Percentiles rank a stretch among this genome's conserved stretches.
These are phyloP conservation scores for Noctua janthe DNA, from an alignment of 2,888 invertebrate genomes.

Conservation along the genomic window DNA sequence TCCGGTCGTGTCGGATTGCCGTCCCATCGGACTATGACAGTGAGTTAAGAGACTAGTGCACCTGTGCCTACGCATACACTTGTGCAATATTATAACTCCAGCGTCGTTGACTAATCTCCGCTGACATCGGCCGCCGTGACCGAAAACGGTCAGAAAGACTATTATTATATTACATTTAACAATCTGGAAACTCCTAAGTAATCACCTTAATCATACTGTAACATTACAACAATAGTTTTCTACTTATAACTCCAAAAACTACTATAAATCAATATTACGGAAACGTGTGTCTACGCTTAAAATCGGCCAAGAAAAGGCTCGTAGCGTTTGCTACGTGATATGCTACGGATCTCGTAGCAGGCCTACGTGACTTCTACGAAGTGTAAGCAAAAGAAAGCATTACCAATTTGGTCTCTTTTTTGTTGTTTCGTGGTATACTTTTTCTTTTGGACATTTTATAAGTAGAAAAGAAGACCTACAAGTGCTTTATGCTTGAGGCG, in stretches of 20 bases:
- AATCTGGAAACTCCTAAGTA: not conserved
- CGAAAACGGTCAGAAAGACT: not conserved
- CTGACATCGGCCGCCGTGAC: too few relatives aligned
- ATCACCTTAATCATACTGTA: not conserved
- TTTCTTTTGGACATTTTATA: not conserved
- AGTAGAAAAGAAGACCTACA: not conserved
- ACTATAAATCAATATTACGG: slow-evolving; percentile 28
- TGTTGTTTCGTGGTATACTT: not conserved
- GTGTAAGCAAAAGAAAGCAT: slow-evolving; percentile 31
- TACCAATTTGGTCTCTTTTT: not conserved
- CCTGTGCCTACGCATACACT: too few relatives aligned
- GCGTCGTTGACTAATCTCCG: too few relatives aligned
- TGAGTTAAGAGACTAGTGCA: too few relatives aligned
- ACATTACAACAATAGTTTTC: not conserved
- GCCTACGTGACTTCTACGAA: slow-evolving; percentile 53
- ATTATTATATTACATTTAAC: not conserved
- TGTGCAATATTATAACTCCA: too few relatives aligned
- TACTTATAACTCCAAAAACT: not conserved
- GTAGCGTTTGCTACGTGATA: slow-evolving; percentile 61
- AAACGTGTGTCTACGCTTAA: not conserved
- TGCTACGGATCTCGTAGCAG: slow-evolving; percentile 56
- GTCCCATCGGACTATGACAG: too few relatives aligned
- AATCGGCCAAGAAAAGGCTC: slow-evolving; percentile 33
- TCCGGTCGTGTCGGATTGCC: too few relatives aligned
- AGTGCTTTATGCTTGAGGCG: not conserved